Conservation (phyloP, 64 coral and sea anemone species). For the Cladopsammia gracilis region DNA sequence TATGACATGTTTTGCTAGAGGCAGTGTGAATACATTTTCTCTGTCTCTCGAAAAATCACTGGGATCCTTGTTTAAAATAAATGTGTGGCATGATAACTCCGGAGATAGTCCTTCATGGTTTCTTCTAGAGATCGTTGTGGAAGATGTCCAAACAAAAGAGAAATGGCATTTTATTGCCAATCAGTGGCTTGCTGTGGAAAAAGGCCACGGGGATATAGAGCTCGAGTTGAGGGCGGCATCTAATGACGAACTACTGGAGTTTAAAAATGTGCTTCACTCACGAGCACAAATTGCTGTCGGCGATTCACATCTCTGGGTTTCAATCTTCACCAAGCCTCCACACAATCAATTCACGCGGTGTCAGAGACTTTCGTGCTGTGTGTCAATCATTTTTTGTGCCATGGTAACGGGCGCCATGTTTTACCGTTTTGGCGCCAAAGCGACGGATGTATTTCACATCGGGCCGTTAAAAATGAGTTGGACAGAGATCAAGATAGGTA, state of each 20-base stretch:
- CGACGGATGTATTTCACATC: slow-evolving; percentile 63
- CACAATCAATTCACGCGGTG: slow-evolving; percentile 77
- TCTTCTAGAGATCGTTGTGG: slow-evolving; percentile 62
- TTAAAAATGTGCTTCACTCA: slow-evolving; percentile 74
- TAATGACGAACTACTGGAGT: slow-evolving; percentile 26
- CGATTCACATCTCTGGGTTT: slow-evolving; percentile 87
- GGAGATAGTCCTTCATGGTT: slow-evolving; percentile 83
- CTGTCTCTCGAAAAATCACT: slow-evolving; percentile 47
- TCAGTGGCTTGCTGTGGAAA: slow-evolving; percentile 78
- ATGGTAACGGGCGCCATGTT: slow-evolving; percentile 94
- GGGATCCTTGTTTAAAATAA: slow-evolving; percentile 65
- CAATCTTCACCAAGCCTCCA: slow-evolving; percentile 73
- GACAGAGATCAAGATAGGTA: slow-evolving; percentile 78
- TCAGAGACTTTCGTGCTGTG: slow-evolving; percentile 82
- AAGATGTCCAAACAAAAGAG: slow-evolving; percentile 31
- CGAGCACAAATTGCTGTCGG: slow-evolving; percentile 71
- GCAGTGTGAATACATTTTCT: slow-evolving; percentile 79
- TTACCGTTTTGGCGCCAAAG: slow-evolving; percentile 73
- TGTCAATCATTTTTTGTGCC: slow-evolving; percentile 73
- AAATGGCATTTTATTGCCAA: slow-evolving; percentile 79
- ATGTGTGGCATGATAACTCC: slow-evolving; percentile 79
- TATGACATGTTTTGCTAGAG: slow-evolving; percentile 72
- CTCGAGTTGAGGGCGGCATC: slow-evolving; percentile 26
- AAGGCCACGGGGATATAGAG: slow-evolving; percentile 39
- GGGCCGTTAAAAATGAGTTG: slow-evolving; percentile 80